Percentiles rank a stretch among this genome's conserved stretches.
phyloP scores from a whole-genome alignment of 1,140 invertebrate genomes.

The Drosophila novamexicana region DNA sequence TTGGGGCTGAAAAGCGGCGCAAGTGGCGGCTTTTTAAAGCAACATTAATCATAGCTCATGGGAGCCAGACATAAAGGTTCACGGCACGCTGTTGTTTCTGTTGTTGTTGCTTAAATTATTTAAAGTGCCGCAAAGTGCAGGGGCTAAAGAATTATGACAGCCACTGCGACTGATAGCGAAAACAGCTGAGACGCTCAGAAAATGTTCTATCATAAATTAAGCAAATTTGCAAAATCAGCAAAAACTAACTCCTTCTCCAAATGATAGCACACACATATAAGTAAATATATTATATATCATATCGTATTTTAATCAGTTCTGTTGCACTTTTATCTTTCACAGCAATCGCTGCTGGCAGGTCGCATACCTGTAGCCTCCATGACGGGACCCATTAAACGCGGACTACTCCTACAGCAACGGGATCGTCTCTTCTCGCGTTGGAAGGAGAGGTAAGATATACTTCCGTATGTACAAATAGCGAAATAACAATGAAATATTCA shows the following conservation, averaged over 20 bases:
- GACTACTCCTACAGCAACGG: constrained; percentile 88
- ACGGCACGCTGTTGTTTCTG: not conserved
- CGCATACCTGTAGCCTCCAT: constrained; percentile 83
- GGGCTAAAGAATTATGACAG: constrained; percentile 61
- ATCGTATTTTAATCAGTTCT: constrained; percentile 23
- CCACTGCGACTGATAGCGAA: constrained; percentile 29
- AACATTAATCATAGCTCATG: constrained; percentile 74
- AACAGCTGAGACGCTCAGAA: constrained; percentile 63
- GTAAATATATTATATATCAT: not conserved
- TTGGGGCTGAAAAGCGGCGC: constrained; percentile 50
- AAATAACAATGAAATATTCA: no score
- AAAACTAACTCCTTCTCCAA: constrained; percentile 31
- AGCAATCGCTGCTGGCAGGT: constrained; percentile 85
- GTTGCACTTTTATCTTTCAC: constrained; percentile 45
- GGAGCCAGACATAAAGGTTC: constrained; percentile 44
- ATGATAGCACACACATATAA: not conserved
- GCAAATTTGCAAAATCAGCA: constrained; percentile 67
- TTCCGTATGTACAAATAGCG: not conserved
- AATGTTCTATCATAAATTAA: constrained; percentile 54
- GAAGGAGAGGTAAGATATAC: constrained; percentile 86
- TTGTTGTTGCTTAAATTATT: constrained; percentile 65
- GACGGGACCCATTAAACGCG: constrained; percentile 87
- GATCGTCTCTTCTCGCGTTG: constrained; percentile 88
- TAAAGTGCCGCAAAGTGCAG: constrained; percentile 54
- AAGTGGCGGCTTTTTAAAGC: constrained; percentile 75